Percentiles rank a stretch among this genome's conserved stretches.
Evolutionary conservation across 2,797 vertebrate genomes (phyloP).

Genomic region (Mormyrus proboscirostris): DNA sequence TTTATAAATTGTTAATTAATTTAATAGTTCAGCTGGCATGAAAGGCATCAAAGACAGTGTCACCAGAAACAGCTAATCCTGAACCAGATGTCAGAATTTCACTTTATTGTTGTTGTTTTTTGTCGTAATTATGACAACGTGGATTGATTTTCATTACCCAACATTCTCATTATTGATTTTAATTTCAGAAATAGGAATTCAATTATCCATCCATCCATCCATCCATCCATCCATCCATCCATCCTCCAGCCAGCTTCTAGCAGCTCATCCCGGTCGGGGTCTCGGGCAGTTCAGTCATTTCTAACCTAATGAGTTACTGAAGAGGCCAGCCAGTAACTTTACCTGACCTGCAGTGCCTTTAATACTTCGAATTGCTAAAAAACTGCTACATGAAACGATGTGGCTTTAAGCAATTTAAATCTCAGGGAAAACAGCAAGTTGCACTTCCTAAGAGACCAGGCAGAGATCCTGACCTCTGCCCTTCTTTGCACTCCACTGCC

Average conservation of each 20-base stretch:
- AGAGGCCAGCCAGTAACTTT: background rate
- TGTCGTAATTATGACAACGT: background rate
- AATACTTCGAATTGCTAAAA: background rate
- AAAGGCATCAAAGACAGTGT: background rate
- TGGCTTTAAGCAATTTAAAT: background rate
- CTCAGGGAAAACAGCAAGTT: background rate
- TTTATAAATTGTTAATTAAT: background rate
- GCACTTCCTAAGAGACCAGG: background rate
- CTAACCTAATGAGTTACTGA: background rate
- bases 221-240: background rate
- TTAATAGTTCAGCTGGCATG: background rate
- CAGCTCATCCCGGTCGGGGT: background rate
- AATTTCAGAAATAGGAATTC: too few species aligned
- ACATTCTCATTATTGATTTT: background rate
- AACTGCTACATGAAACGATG: background rate
- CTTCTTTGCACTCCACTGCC: background rate
- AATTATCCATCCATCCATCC: background rate
- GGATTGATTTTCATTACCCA: background rate
- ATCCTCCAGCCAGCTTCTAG: background rate
- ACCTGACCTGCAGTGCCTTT: background rate
- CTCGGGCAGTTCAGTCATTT: background rate
- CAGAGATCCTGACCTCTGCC: background rate
- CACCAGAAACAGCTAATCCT: background rate
- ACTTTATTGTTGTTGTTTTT: background rate
- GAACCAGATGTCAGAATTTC: background rate